Evolutionary conservation across 2,113 vertebrate genomes (phyloP).

Genomic region (Cryptotis parvus): DNA sequence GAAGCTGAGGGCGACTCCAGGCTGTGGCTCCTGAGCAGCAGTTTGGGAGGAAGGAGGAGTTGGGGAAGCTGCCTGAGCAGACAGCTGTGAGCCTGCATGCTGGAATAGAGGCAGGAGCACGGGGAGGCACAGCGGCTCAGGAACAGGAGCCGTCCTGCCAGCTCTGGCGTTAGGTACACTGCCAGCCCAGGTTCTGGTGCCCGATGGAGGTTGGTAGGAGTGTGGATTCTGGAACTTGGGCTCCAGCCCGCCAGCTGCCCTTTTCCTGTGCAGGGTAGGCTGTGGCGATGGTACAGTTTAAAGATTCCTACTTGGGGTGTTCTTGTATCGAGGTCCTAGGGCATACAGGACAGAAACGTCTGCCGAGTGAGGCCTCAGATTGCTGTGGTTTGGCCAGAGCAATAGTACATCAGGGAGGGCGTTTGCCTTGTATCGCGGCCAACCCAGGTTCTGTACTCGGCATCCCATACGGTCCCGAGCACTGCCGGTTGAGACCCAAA

Average conservation of each 20-base stretch:
- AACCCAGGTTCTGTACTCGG: no score
- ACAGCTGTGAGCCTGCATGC: rapidly evolving
- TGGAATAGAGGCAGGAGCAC: not conserved
- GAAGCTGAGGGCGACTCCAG: not conserved
- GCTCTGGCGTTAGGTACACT: not conserved
- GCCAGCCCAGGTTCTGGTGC: not conserved
- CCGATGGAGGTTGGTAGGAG: not conserved
- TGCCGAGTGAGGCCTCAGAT: not conserved
- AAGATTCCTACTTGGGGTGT: not conserved
- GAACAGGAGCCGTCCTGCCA: not conserved
- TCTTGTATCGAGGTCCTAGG: not conserved
- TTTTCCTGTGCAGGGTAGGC: rapidly evolving
- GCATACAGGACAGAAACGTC: no score
- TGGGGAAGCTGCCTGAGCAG: not conserved
- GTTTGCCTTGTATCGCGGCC: no score
- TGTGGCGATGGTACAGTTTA: rapidly evolving
- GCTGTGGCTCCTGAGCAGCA: not conserved
- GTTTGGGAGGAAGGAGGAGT: not conserved
- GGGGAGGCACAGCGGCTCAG: not conserved
- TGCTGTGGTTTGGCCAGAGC: not conserved
- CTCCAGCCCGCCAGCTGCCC: not conserved
- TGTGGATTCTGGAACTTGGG: not conserved
- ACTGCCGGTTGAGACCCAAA: no score
- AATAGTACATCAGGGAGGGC: no score
- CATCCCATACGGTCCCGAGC: no score